A percentile compares a stretch with the other conserved stretches of the same genome.
Conservation (phyloP, 2,888 invertebrate genomes). For the Steromphala cineraria region DNA sequence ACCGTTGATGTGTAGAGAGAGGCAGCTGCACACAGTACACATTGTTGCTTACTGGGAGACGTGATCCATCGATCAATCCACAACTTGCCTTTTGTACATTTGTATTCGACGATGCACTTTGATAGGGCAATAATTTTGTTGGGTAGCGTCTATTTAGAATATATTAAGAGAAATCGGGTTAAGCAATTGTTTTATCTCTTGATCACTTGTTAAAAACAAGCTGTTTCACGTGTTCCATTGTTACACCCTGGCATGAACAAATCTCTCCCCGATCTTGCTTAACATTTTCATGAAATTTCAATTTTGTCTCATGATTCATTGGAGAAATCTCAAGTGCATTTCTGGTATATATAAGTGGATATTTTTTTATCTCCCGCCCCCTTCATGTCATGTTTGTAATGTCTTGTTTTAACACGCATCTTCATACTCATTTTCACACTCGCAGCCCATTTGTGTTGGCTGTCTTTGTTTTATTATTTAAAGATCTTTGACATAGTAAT, state of each 20-base stretch:
- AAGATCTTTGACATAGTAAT: neutral
- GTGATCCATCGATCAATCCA: no score
- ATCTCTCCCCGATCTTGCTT: neutral
- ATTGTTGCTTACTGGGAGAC: no score
- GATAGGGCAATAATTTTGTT: slow-evolving; percentile 11
- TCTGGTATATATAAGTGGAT: neutral
- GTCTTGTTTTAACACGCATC: neutral
- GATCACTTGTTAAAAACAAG: slow-evolving; percentile 7
- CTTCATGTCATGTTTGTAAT: slow-evolving; percentile 6
- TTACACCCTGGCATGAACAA: neutral
- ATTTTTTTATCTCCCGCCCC: slow-evolving; percentile 10
- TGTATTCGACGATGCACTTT: slow-evolving; percentile 6
- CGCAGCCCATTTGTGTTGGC: neutral
- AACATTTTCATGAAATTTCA: no score
- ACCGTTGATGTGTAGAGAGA: no score
- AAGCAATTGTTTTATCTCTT: neutral
- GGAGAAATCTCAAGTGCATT: slow-evolving; percentile 6
- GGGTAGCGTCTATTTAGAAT: neutral
- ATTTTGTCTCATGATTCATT: neutral
- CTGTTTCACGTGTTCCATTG: neutral
- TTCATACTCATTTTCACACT: slow-evolving; percentile 10
- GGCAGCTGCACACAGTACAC: no score
- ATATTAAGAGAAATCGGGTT: neutral
- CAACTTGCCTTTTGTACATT: slow-evolving; percentile 12
- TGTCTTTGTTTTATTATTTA: slow-evolving; percentile 15